A percentile compares a stretch with the other conserved stretches of the same genome.
Conservation (phyloP, 92 coral and sea anemone genomes). For the Parazoanthus swiftii region DNA sequence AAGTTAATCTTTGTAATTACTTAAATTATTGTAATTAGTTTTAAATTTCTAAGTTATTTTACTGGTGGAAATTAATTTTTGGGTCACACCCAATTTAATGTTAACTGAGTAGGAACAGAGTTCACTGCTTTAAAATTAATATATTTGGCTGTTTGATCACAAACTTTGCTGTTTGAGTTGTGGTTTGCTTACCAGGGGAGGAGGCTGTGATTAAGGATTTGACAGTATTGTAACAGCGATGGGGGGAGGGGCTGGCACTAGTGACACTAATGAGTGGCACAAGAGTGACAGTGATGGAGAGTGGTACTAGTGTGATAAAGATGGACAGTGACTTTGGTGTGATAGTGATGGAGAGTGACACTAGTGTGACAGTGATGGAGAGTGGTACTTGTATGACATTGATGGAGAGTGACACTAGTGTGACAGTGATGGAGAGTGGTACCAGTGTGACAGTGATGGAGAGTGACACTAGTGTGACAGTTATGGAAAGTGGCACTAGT, state of each 20-base stretch:
- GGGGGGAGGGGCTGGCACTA: too few species aligned
- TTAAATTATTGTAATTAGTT: constrained; percentile 21
- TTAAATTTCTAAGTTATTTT: constrained; percentile 30
- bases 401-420: background rate
- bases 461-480: too few species aligned
- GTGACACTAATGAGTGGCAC: too few species aligned
- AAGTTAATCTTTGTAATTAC: background rate
- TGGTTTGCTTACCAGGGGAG: background rate
- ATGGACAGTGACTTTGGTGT: background rate
- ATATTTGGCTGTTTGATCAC: constrained; percentile 21
- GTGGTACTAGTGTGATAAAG: background rate
- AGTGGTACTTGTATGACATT: background rate
- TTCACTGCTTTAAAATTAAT: constrained; percentile 10
- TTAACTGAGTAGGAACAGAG: background rate
- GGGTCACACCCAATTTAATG: constrained; percentile 40
- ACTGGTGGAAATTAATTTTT: background rate
- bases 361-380: background rate
- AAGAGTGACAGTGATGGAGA: background rate
- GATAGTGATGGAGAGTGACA: too few species aligned
- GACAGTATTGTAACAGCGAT: too few species aligned
- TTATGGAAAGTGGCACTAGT: too few species aligned
- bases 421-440: too few species aligned
- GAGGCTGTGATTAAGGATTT: too few species aligned
- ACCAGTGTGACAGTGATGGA: too few species aligned
- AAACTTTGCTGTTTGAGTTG: background rate